Percentiles rank a stretch among this genome's conserved stretches.
Conservation (phyloP, 2,797 vertebrate genomes). For the Danionella dracula region DNA sequence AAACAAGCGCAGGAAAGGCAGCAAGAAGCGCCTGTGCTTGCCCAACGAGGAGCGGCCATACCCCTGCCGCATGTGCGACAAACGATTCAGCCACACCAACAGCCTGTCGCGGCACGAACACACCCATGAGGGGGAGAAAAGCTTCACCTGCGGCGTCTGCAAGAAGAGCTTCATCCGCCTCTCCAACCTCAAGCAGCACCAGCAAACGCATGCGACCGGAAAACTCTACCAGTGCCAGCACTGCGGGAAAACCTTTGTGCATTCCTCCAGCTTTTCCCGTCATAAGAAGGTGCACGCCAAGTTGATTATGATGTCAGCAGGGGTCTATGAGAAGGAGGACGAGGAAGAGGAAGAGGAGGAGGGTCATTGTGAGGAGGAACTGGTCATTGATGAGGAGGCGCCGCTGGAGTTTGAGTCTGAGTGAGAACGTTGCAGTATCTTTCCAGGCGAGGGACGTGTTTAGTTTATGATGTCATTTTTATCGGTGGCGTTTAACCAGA, state of each 20-base stretch:
- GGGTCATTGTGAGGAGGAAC: constrained; percentile 40
- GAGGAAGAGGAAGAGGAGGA: constrained; percentile 19
- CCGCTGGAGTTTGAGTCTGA: constrained; percentile 69
- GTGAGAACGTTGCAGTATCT: constrained; percentile 51
- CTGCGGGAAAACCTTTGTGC: constrained; percentile 73
- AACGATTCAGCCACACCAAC: constrained; percentile 59
- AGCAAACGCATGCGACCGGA: constrained; percentile 49
- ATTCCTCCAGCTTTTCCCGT: constrained; percentile 70
- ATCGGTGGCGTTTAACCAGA: too few species aligned
- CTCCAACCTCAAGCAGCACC: constrained; percentile 58
- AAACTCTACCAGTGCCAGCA: constrained; percentile 66
- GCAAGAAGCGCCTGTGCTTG: constrained; percentile 33
- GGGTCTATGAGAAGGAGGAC: constrained; percentile 16
- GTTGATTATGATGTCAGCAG: constrained; percentile 26
- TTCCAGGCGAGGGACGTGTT: neutral
- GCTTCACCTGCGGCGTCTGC: constrained; percentile 48
- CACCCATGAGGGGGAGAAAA: constrained; percentile 47
- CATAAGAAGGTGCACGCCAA: constrained; percentile 70
- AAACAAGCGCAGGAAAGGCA: constrained; percentile 59
- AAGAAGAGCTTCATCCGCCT: constrained; percentile 49
- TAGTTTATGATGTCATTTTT: neutral
- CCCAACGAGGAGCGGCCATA: constrained; percentile 42
- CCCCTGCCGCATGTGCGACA: constrained; percentile 57
- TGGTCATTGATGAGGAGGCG: constrained; percentile 59
- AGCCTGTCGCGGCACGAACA: constrained; percentile 61